Conservation (phyloP, 2,113 vertebrate species). For the Dinomys branickii region DNA sequence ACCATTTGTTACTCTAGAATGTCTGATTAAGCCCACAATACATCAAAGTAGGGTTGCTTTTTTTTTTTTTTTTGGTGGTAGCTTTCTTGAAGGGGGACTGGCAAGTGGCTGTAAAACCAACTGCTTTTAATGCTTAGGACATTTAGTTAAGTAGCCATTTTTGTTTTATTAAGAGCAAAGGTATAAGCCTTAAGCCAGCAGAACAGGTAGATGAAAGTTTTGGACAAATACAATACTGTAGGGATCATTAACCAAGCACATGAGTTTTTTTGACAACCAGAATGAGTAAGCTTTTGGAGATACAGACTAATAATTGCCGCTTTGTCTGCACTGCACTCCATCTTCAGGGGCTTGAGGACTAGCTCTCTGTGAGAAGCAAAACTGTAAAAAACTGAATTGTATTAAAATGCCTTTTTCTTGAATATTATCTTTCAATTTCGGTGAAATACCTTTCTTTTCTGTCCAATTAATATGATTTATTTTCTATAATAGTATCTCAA, state of each 20-base stretch:
- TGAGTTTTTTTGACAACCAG: neutral
- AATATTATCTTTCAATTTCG: neutral
- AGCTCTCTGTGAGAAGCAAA: neutral
- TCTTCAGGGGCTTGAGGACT: neutral
- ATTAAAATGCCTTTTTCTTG: neutral
- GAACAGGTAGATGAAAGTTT: conserved; percentile 51
- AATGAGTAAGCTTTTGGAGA: neutral
- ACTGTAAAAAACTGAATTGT: neutral
- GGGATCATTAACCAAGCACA: conserved; percentile 25
- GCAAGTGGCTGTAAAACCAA: conserved; percentile 63
- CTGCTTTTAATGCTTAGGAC: conserved; percentile 53
- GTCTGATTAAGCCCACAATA: conserved; percentile 72
- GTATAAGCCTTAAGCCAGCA: conserved; percentile 54
- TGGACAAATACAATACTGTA: neutral
- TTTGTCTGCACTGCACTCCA: fast-evolving
- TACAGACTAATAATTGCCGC: neutral
- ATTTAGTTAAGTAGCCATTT: conserved; percentile 3
- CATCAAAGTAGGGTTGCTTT: conserved; percentile 52
- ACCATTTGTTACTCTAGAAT: conserved; percentile 62
- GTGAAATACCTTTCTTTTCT: neutral
- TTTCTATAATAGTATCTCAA: neutral
- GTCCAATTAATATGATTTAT: neutral
- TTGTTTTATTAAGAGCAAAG: conserved; percentile 64
- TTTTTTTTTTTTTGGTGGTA: neutral
- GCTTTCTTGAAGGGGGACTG: conserved; percentile 64